Percentiles rank a stretch among this genome's conserved stretches.
These are phyloP conservation scores for Arothron firmamentum DNA, from an alignment of 2,113 vertebrate genomes.

Conservation along the genomic window DNA sequence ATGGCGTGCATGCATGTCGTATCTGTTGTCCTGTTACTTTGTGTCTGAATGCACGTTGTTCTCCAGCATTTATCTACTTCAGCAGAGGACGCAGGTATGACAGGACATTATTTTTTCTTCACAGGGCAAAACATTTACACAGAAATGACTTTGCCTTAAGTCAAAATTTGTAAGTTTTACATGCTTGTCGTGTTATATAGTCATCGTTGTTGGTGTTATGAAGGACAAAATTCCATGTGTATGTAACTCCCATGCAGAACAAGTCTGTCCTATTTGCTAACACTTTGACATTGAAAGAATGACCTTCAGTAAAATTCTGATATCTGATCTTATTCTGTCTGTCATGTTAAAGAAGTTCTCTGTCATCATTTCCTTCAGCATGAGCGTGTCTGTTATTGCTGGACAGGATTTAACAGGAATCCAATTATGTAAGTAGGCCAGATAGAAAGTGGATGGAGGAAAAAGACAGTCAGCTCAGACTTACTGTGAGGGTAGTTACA, in stretches of 20 bases:
- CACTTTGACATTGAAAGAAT: conserved; percentile 42
- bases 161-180: neutral
- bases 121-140: conserved; percentile 6
- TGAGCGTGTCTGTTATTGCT: conserved; percentile 22
- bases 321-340: conserved; percentile 1
- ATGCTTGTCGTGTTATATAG: neutral
- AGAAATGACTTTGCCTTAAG: neutral
- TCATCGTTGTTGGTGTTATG: conserved; percentile 10
- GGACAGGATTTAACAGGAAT: conserved; percentile 50
- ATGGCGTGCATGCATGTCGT: conserved; percentile 41
- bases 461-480: neutral
- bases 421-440: conserved; percentile 61
- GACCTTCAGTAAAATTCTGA: conserved; percentile 43
- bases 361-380: conserved; percentile 20
- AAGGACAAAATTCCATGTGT: conserved; percentile 27
- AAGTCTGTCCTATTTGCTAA: conserved; percentile 1
- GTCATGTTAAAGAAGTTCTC: conserved; percentile 14
- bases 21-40: conserved; percentile 40
- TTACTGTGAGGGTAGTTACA: conserved; percentile 2
- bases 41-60: conserved; percentile 42
- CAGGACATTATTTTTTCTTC: conserved; percentile 3
- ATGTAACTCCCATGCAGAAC: neutral
- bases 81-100: conserved; percentile 61
- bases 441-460: conserved; percentile 16
- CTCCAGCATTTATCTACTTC: conserved; percentile 27